Evolutionary conservation across 2,113 vertebrate genomes (phyloP).

Genomic region (Puffinus mauretanicus): DNA sequence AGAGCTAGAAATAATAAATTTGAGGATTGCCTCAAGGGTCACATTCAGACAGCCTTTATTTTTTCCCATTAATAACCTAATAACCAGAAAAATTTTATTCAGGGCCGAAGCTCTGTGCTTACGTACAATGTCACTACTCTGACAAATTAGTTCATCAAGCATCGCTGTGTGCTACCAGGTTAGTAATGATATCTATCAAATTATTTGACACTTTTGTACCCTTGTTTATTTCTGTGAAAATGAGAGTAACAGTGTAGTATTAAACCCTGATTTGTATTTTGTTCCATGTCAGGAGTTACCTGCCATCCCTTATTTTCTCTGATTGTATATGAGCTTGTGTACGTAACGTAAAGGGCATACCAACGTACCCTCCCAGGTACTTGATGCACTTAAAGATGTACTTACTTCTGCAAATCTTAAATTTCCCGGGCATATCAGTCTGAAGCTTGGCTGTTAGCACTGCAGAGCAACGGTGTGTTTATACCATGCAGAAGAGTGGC

Average conservation of each 20-base stretch:
- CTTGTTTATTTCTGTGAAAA: background rate
- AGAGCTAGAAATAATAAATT: constrained; percentile 19
- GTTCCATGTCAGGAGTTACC: background rate
- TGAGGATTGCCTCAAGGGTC: background rate
- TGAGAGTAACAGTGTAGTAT: background rate
- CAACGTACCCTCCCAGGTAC: background rate
- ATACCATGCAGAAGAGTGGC: background rate
- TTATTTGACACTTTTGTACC: background rate
- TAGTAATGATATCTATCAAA: background rate
- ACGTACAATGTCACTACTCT: background rate
- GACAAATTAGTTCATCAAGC: constrained; percentile 6
- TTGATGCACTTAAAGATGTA: background rate
- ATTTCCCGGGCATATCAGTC: background rate
- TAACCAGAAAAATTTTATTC: background rate
- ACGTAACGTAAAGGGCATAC: background rate
- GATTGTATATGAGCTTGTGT: background rate
- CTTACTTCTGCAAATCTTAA: background rate
- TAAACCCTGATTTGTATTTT: constrained; percentile 4
- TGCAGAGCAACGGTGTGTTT: background rate
- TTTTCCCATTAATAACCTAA: constrained; percentile 42
- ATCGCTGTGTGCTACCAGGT: background rate
- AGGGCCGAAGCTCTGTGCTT: constrained; percentile 6
- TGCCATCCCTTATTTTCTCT: background rate
- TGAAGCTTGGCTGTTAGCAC: background rate
- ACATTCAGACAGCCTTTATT: background rate